Conservation (phyloP, 2,113 vertebrate species). For the Pavo muticus region DNA sequence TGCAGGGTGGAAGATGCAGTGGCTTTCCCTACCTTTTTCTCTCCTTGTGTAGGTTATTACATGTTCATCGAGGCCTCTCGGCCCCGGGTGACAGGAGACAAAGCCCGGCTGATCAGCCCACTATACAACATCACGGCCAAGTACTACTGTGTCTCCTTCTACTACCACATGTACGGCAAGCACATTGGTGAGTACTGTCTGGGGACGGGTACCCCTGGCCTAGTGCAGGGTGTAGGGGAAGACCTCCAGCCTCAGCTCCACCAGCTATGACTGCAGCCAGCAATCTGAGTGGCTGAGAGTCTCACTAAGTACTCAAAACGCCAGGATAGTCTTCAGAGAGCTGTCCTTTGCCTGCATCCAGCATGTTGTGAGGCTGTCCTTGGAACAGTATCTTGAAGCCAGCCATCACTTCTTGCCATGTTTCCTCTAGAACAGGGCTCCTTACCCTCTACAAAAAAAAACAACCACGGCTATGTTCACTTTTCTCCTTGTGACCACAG, state of each 20-base stretch:
- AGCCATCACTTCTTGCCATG: not conserved
- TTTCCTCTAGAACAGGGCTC: not conserved
- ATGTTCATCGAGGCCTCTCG: constrained; percentile 97
- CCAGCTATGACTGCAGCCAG: rapidly evolving
- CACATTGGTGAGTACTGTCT: constrained; percentile 90
- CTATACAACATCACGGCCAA: constrained; percentile 91
- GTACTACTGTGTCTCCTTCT: constrained; percentile 94
- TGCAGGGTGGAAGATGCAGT: not conserved
- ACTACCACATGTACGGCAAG: constrained; percentile 98
- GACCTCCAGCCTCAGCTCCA: not conserved
- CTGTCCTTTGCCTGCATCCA: not conserved
- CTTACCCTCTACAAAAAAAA: not conserved
- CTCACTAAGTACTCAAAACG: not conserved
- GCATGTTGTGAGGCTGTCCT: not conserved
- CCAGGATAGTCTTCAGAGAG: not conserved
- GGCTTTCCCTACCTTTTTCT: constrained; percentile 7
- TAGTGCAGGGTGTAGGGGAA: not conserved
- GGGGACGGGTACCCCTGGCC: not conserved
- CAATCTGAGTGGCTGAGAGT: not conserved
- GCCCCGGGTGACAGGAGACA: constrained; percentile 89
- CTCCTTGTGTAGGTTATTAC: constrained; percentile 86
- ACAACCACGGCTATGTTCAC: rapidly evolving
- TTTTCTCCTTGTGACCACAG: not conserved
- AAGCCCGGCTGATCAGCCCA: constrained; percentile 92
- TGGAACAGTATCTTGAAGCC: not conserved